Evolutionary conservation across 2,797 vertebrate genomes (phyloP), one percentile per base, ranked within the genome.

Genomic region (Euthynnus affinis): DNA sequence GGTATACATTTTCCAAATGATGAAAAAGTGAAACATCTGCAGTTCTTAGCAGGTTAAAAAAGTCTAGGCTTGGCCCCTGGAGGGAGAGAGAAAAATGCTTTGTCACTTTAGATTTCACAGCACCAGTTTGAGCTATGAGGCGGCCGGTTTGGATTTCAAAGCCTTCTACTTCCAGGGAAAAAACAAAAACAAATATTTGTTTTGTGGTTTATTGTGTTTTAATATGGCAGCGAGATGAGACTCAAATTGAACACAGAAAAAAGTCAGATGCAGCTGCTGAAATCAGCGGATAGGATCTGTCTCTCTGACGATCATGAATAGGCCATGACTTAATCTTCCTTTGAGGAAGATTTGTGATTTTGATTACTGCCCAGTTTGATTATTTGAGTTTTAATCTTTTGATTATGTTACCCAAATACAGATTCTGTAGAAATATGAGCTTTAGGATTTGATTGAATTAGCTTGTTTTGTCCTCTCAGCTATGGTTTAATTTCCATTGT

Each of bases 181-280:
- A 91, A 89, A 90, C 83, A 91, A 94, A 94, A 92, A 92, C 92
- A 94, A 95, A 94, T 93, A 93, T 95, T 95, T 93, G 90, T 93
- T 91, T 92, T 92, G 90, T 80, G 91, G 85, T 82, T 91, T 87
- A 87, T 93, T 91, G 87, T 91, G 76, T 90, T 92, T 93, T 90
- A 90, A 91, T 90, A 87, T 85, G 88, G 87, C 89, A 88, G 76
- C 37, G 42, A 89, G 86, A 89, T 66, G 86, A 91, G 74, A 87
- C 61, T 3, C 83, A 91, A 91, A 91, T 84, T 89, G 81, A 89
- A 92, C 68, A 77, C 88, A 90, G 86, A 52, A 65, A 76, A 71
- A 78, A 67, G 69, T 56, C 29, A 71, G 66, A 86, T n/a, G 74
- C 82, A 81, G 86, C 88, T 84, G 91, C 85, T 82, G 87, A 81